These are phyloP conservation scores for Atta cephalotes DNA, from an alignment of 1,140 invertebrate genomes.

Conservation along the genomic window DNA sequence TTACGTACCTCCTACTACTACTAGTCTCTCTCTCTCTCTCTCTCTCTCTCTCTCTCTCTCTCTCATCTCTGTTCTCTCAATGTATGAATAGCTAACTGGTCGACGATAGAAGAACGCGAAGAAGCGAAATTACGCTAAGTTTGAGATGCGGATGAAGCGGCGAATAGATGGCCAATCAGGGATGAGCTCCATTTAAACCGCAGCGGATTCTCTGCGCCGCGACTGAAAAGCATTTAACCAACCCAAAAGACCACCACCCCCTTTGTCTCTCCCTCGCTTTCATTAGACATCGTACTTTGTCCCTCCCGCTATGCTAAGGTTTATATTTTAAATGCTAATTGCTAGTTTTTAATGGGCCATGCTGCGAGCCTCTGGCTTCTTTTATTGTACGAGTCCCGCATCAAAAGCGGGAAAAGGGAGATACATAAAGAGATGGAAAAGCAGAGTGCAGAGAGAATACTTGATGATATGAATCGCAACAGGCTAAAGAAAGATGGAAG, in stretches of 20 bases:
- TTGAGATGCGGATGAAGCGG: conserved; percentile 42
- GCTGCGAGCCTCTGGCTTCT: conserved; percentile 70
- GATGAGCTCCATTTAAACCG: conserved; percentile 83
- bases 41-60: no score
- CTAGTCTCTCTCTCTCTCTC: no score
- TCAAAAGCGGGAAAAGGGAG: conserved; percentile 52
- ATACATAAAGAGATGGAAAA: conserved; percentile 3
- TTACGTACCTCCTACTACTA: no score
- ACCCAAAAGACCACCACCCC: conserved; percentile 84
- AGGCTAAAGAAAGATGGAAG: background rate
- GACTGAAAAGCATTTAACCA: conserved; percentile 85
- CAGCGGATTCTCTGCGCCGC: conserved; percentile 74
- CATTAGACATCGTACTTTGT: conserved; percentile 73
- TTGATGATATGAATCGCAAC: conserved; percentile 34
- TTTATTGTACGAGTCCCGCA: conserved; percentile 68
- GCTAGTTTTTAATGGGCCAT: conserved; percentile 85
- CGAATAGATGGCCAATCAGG: conserved; percentile 80
- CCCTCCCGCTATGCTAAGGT: conserved; percentile 71
- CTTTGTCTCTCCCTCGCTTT: conserved; percentile 66
- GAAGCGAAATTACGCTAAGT: conserved; percentile 69
- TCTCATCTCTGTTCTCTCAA: background rate
- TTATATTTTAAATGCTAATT: conserved; percentile 86
- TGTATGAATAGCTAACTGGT: conserved; percentile 64
- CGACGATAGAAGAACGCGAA: conserved; percentile 70
- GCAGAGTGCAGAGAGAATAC: conserved; percentile 38